phyloP scores from a whole-genome alignment of 1,140 invertebrate species.

The Mesaphorura yosii region DNA sequence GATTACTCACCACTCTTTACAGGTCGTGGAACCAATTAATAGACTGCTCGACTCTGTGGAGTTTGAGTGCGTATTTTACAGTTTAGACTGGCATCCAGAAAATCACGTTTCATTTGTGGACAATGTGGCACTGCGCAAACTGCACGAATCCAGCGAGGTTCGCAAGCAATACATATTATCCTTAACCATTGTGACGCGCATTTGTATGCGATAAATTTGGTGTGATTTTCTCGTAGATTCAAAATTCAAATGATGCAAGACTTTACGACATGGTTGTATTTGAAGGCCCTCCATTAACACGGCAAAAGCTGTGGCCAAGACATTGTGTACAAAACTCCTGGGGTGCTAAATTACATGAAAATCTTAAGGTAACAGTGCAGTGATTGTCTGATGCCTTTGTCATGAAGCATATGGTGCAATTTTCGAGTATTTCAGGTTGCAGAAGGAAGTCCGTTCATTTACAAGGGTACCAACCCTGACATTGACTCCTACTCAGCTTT shows the following conservation, averaged over 20 bases:
- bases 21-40: constrained; percentile 86
- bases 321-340: constrained; percentile 91
- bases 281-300: constrained; percentile 65
- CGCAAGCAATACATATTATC: neutral
- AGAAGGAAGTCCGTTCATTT: constrained; percentile 64
- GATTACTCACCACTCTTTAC: too few relatives aligned
- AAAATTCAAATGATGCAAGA: constrained; percentile 56
- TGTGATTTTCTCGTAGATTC: constrained; percentile 10
- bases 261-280: constrained; percentile 85
- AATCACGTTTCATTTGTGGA: constrained; percentile 96
- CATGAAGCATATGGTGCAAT: neutral
- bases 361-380: constrained; percentile 69
- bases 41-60: constrained; percentile 64
- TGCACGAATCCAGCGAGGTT: constrained; percentile 51
- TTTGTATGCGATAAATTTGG: too few relatives aligned
- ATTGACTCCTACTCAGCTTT: constrained; percentile 97
- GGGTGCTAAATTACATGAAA: constrained; percentile 85
- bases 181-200: too few relatives aligned
- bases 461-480: constrained; percentile 87
- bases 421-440: constrained; percentile 18
- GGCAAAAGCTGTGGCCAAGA: constrained; percentile 81
- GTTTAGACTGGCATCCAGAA: constrained; percentile 91
- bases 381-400: neutral
- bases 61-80: constrained; percentile 91
- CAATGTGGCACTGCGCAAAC: constrained; percentile 59